Percentiles rank a stretch among this genome's conserved stretches.
Conservation (phyloP, 2,888 invertebrate genomes). For the Lithophane ornitopus region DNA sequence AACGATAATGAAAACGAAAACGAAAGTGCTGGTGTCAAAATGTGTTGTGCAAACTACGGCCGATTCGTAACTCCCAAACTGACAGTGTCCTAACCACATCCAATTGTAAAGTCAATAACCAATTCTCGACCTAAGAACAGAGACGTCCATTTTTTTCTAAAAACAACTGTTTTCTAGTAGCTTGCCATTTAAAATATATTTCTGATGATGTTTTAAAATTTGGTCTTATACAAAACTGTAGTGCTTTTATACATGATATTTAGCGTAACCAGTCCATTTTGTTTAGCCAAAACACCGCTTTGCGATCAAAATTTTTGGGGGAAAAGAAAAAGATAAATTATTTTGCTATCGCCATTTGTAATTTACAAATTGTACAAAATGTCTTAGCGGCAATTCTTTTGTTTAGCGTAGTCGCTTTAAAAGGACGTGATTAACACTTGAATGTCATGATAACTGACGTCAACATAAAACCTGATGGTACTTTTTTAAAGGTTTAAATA, state of each 20-base stretch:
- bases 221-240: slow-evolving; percentile 89
- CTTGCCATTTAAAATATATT: slow-evolving; percentile 89
- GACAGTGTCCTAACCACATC: slow-evolving; percentile 84
- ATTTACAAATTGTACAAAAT: slow-evolving; percentile 78
- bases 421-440: slow-evolving; percentile 79
- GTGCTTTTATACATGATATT: slow-evolving; percentile 89
- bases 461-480: slow-evolving; percentile 75
- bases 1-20: slow-evolving; percentile 66
- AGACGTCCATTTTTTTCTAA: slow-evolving; percentile 91
- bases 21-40: slow-evolving; percentile 71
- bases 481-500: slow-evolving; percentile 81
- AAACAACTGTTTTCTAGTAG: slow-evolving; percentile 86
- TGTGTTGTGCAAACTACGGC: slow-evolving; percentile 65
- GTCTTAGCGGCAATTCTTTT: slow-evolving; percentile 76
- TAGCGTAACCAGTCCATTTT: slow-evolving; percentile 90
- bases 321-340: slow-evolving; percentile 75
- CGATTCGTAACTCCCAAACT: slow-evolving; percentile 69
- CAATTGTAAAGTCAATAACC: slow-evolving; percentile 85
- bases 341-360: slow-evolving; percentile 86
- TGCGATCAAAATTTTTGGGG: slow-evolving; percentile 82
- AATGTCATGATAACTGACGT: slow-evolving; percentile 72
- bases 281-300: slow-evolving; percentile 90
- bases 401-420: slow-evolving; percentile 79
- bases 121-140: slow-evolving; percentile 89
- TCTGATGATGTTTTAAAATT: slow-evolving; percentile 88